Evolutionary conservation across 23 tunicate genomes (phyloP), one percentile per base, ranked within the genome.

Genomic region (Trididemnum miniatum): DNA sequence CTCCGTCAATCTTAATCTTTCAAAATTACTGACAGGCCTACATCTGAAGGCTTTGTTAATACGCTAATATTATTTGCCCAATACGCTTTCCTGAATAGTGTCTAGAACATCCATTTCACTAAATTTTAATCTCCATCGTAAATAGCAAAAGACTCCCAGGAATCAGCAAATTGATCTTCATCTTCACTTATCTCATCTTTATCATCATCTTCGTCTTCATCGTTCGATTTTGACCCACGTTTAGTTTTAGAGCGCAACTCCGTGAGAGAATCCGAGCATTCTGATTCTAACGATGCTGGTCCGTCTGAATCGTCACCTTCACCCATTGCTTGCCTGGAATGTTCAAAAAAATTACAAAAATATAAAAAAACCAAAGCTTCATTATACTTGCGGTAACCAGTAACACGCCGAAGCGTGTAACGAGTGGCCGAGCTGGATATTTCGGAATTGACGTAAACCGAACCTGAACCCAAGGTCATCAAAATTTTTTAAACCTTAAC

Each of bases 231-330:
- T 38, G 80, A 71, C 12, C 84, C 84, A 35, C 67, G 66, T 51
- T 86, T 86, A 35, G 78, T 37, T 35, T 82, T 82, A 35, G 97
- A 86, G 23, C 97, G 87, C 20, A 91, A 65, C 50, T 91, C 97
- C 25, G 97, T 91, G 1, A 91, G 80, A 5, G 97, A 91, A 44
- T 91, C 97, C 65, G 97, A 82, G 39, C 88, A 83, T 65, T 91
- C 97, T 66, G 97, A 91, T 29, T 85, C 97, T 20, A 60, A 34
- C 0, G 87, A 77, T 4, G 82, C 90, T 28, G 84, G 84, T 34
- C 80, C 97, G 71, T 91, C 97, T 0, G 97, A 91, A 18, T 71
- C 97, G 20, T 91, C 90, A 0, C 73, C 87, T 22, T 82, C 87
- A 0, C 86, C 86, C 37, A 86, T 20, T 0, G 60, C 86, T 36